A percentile compares a stretch with the other conserved stretches of the same genome.
Evolutionary conservation across 53 echinoderm and acorn worm genomes (phyloP).

Genomic region (Astropecten irregularis): DNA sequence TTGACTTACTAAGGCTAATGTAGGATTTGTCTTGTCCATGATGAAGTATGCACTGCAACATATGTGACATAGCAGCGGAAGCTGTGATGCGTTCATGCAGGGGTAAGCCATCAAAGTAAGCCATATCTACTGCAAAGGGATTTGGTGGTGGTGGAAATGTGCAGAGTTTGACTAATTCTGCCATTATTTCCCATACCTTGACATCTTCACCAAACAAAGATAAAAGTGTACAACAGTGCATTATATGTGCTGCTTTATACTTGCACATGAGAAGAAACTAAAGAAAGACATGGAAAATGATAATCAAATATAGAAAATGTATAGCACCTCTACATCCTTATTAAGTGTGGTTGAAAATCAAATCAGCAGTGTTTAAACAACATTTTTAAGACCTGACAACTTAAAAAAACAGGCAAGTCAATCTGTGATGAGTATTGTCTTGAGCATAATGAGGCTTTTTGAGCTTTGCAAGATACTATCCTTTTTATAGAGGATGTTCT

Average conservation of each 20-base stretch:
- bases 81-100: slow-evolving; percentile 74
- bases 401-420: too few relatives aligned
- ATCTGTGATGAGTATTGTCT: too few relatives aligned
- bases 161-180: slow-evolving; percentile 86
- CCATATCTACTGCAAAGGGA: slow-evolving; percentile 81
- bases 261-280: too few relatives aligned
- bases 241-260: neutral
- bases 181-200: slow-evolving; percentile 78
- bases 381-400: too few relatives aligned
- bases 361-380: too few relatives aligned
- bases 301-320: too few relatives aligned
- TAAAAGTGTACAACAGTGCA: neutral
- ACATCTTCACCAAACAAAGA: slow-evolving; percentile 52
- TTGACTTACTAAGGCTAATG: slow-evolving; percentile 72
- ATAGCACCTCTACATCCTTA: too few relatives aligned
- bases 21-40: slow-evolving; percentile 82
- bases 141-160: slow-evolving; percentile 79
- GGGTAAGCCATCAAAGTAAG: slow-evolving; percentile 69
- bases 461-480: too few relatives aligned
- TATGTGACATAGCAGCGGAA: slow-evolving; percentile 79
- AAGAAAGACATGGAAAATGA: too few relatives aligned
- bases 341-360: too few relatives aligned
- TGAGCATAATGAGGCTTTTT: too few relatives aligned
- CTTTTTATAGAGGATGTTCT: too few relatives aligned
- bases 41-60: slow-evolving; percentile 66